These are phyloP conservation scores for Epiblema foenella DNA, from an alignment of 2,888 invertebrate genomes.

Conservation along the genomic window DNA sequence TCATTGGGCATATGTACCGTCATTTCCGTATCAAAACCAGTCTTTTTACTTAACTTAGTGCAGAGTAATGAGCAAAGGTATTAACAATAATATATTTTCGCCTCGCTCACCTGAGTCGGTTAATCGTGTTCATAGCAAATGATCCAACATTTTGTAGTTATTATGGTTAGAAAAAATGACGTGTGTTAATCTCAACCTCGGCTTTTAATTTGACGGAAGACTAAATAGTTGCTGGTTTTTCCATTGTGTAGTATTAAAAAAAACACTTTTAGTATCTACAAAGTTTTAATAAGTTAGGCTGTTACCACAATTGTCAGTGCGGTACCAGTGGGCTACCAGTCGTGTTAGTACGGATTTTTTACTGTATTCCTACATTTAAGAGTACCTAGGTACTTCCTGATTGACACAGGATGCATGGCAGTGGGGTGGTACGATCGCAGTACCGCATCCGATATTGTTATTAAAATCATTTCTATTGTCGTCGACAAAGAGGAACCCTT, in stretches of 20 bases:
- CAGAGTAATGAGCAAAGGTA: constrained; percentile 22
- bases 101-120: constrained; percentile 32
- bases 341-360: no score
- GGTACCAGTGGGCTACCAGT: no score
- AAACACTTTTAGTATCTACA: not conserved
- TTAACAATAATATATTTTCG: constrained; percentile 42
- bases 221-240: not conserved
- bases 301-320: not conserved
- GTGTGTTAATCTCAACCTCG: constrained; percentile 19
- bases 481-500: no score
- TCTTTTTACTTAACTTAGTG: not conserved
- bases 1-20: constrained; percentile 5
- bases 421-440: no score
- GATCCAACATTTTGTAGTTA: constrained; percentile 36
- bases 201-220: not conserved
- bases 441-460: no score
- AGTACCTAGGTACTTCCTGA: no score
- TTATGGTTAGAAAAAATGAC: constrained; percentile 18
- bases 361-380: no score
- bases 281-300: not conserved
- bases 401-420: no score
- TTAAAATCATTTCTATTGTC: no score
- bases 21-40: not conserved
- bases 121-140: constrained; percentile 38
- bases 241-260: constrained; percentile 4